Evolutionary conservation across 2,797 vertebrate species (phyloP), one percentile per base, ranked within the genome.

Genomic region (Spinus olivaceus): DNA sequence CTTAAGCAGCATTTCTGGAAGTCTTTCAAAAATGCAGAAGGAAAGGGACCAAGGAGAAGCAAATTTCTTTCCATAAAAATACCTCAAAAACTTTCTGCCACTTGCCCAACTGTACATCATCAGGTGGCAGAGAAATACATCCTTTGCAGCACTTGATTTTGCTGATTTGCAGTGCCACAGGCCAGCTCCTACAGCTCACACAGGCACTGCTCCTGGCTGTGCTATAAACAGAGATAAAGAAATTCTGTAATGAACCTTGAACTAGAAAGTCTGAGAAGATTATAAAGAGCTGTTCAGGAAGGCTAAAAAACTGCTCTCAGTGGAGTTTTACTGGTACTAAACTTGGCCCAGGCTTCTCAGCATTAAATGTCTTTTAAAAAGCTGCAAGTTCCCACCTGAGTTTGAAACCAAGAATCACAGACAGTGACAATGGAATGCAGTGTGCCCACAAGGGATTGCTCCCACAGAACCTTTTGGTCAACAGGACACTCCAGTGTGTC

Each of bases 391-490:
- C n/a, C 42, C 47, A 33, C 51, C 39, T 23, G 67, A 61, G n/a
- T 47, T 30, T 70, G 60, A 76, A 92, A 51, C 22, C 2, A 14
- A 25, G 63, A 70, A 47, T 39, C 27, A 37, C 67, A 81, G 30
- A 15, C 7, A 54, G 33, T 47, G 65, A 59, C 66, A 77, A 57
- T 0, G 3, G 53, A 79, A 22, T 22, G 10, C 35, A 83, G 12
- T 1, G 2, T 24, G 32, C 12, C 32, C 41, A 44, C 28, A 17
- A 28, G 12, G 24, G 65, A 19, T 22, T 30, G 6, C 13, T 39
- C 37, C 18, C 17, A 4, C 0, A 0, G 39, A 46, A 27, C 1
- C 7, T 66, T 78, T 77, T 51, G 35, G 35, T n/a, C 33, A 70
- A 27, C 25, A 35, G 54, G n/a, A 17, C 63, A 16, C 23, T 61